phyloP scores from a whole-genome alignment of 92 coral and sea anemone species.

The Anthopleura xanthogrammica region DNA sequence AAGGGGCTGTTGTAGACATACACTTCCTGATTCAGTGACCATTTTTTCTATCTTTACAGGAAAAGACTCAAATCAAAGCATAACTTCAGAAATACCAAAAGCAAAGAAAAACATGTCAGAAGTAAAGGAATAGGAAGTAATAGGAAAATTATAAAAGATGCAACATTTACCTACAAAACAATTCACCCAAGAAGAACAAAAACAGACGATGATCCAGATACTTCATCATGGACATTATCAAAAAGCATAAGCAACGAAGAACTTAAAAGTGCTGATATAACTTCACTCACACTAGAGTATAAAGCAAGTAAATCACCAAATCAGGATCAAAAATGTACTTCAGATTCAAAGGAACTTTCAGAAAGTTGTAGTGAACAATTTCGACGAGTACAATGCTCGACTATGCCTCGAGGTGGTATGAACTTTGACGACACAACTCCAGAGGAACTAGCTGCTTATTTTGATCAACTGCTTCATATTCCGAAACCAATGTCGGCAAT shows the following conservation, averaged over 20 bases:
- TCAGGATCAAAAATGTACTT: conserved; percentile 19
- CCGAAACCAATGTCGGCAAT: conserved; percentile 99
- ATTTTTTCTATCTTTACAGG: conserved; percentile 18
- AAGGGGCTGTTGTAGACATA: not conserved
- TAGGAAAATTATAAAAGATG: conserved; percentile 64
- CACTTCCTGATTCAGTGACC: not conserved
- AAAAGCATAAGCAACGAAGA: not conserved
- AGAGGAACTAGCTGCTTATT: conserved; percentile 95
- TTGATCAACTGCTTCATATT: conserved; percentile 89
- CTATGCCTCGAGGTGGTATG: conserved; percentile 47
- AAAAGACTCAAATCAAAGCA: conserved; percentile 49
- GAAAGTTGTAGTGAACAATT: conserved; percentile 88
- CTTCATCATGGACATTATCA: not conserved
- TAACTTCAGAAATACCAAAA: conserved; percentile 24
- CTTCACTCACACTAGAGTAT: not conserved
- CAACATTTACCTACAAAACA: conserved; percentile 80
- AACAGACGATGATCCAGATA: not conserved
- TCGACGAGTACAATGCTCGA: conserved; percentile 66
- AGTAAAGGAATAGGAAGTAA: conserved; percentile 32
- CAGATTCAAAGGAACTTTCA: conserved; percentile 13
- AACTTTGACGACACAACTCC: conserved; percentile 97
- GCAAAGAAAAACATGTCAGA: conserved; percentile 29
- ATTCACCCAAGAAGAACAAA: not conserved
- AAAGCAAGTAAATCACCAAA: not conserved
- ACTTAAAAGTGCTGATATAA: conserved; percentile 15